phyloP scores from a whole-genome alignment of 2,113 vertebrate genomes.

The Lanius ludovicianus region DNA sequence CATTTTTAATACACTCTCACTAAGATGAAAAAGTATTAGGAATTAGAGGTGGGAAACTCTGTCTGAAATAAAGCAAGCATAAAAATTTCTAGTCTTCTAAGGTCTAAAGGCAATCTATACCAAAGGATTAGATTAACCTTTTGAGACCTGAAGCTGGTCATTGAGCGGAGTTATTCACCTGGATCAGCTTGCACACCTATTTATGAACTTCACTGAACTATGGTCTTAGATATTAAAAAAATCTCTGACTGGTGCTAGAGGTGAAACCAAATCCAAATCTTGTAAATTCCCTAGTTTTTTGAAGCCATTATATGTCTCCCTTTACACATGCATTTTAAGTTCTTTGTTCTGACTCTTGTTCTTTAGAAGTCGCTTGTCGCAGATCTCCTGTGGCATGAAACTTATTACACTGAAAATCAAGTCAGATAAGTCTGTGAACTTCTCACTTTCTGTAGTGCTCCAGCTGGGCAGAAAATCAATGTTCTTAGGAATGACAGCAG shows the following conservation, averaged over 20 bases:
- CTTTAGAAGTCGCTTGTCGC: background rate
- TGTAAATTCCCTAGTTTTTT: background rate
- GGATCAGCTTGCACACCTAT: background rate
- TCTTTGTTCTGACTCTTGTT: background rate
- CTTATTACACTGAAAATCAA: constrained; percentile 15
- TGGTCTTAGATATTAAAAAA: background rate
- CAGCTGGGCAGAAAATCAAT: constrained; percentile 45
- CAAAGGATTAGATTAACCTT: background rate
- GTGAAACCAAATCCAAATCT: background rate
- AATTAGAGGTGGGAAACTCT: background rate
- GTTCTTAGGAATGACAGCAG: background rate
- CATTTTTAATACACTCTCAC: background rate
- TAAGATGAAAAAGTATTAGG: background rate
- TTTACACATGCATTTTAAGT: background rate
- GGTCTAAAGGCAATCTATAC: background rate
- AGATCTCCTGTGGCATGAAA: background rate
- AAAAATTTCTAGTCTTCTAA: background rate
- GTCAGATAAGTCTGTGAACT: constrained; percentile 7
- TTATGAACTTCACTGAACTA: background rate
- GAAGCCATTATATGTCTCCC: background rate
- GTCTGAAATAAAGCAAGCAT: background rate
- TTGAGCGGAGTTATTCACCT: background rate
- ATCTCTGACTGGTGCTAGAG: background rate
- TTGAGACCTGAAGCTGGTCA: background rate
- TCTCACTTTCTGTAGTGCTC: background rate